Percentiles rank a stretch among this genome's conserved stretches.
Conservation (phyloP, 2,888 invertebrate species). For the Tenodera sinensis region DNA sequence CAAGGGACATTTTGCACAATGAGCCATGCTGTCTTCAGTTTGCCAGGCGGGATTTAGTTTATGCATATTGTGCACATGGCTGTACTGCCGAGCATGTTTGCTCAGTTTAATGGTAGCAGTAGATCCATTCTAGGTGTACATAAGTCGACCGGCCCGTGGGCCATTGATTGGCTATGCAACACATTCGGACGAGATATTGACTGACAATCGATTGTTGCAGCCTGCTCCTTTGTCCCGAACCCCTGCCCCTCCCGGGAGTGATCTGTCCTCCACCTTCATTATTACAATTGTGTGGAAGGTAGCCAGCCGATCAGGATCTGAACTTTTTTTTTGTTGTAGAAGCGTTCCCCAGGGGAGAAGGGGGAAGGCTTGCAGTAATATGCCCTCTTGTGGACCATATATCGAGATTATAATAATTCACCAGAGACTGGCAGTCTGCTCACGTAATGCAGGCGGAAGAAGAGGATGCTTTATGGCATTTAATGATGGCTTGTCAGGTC, state of each 20-base stretch:
- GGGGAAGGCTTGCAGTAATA: background rate
- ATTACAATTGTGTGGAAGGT: background rate
- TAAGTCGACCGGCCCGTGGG: background rate
- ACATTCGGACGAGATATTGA: conserved; percentile 3
- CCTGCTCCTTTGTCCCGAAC: background rate
- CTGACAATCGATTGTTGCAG: background rate
- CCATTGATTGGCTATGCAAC: conserved; percentile 11
- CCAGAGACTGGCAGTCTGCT: background rate
- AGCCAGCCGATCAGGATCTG: background rate
- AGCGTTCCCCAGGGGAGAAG: background rate
- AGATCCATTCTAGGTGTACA: conserved; percentile 7
- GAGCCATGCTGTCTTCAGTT: background rate
- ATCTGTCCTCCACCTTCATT: background rate
- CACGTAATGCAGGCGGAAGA: background rate
- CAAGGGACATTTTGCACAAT: too few species aligned
- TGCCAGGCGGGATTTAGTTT: background rate
- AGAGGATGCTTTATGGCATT: background rate
- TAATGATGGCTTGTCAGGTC: background rate
- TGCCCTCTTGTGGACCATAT: background rate
- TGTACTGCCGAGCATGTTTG: conserved; percentile 15
- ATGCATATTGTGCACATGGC: conserved; percentile 1
- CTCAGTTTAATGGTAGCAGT: conserved; percentile 21
- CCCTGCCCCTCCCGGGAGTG: background rate
- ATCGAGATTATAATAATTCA: background rate
- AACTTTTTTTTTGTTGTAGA: background rate